These are phyloP conservation scores for Lycocerus yunnanus DNA, from an alignment of 2,888 invertebrate genomes.

Conservation along the genomic window DNA sequence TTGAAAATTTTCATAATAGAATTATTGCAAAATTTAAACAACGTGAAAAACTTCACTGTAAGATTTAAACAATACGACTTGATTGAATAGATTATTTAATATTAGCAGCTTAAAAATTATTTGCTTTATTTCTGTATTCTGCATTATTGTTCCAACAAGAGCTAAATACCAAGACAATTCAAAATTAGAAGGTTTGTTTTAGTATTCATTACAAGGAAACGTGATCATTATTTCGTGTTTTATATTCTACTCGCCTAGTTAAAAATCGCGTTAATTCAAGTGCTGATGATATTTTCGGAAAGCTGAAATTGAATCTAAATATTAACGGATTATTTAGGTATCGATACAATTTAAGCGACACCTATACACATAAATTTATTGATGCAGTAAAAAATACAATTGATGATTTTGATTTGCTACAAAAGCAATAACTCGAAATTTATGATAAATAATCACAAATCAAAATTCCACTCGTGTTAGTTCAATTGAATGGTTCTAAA, in stretches of 20 bases:
- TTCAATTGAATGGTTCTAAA: slow-evolving; percentile 53
- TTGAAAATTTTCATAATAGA: neutral
- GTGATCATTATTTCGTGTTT: neutral
- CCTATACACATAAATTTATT: neutral
- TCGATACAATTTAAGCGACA: slow-evolving; percentile 5
- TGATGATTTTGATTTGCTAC: slow-evolving; percentile 33
- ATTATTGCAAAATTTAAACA: neutral
- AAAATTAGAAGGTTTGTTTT: slow-evolving; percentile 11
- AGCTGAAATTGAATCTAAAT: slow-evolving; percentile 17
- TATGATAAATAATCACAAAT: slow-evolving; percentile 51
- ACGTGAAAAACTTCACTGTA: neutral
- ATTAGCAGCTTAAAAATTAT: slow-evolving; percentile 46
- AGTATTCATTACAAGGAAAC: neutral
- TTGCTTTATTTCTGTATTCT: slow-evolving; percentile 45
- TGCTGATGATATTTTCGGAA: neutral
- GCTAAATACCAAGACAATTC: slow-evolving; percentile 32
- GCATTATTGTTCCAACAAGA: slow-evolving; percentile 37
- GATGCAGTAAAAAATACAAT: slow-evolving; percentile 6
- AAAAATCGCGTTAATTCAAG: slow-evolving; percentile 6
- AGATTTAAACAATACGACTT: slow-evolving; percentile 28
- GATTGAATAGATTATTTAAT: slow-evolving; percentile 40
- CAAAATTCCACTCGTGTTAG: slow-evolving; percentile 53
- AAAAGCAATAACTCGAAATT: slow-evolving; percentile 43
- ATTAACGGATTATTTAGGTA: slow-evolving; percentile 2
- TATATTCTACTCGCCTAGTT: neutral